phyloP scores from a whole-genome alignment of 1,140 invertebrate genomes.

The Drosophila setifemur region DNA sequence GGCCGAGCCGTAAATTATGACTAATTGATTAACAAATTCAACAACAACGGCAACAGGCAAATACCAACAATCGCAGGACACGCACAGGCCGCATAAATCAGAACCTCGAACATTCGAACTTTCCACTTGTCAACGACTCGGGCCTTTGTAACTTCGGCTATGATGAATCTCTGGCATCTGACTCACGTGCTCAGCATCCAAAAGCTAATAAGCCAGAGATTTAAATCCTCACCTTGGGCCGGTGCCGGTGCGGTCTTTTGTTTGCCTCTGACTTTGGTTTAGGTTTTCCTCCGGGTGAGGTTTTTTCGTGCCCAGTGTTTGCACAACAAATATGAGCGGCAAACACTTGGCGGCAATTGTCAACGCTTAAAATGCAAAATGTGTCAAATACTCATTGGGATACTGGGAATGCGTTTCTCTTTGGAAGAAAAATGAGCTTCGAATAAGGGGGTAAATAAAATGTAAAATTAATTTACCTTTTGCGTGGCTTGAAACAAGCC shows the following conservation, averaged over 20 bases:
- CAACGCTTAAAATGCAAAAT: conserved; percentile 74
- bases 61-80: conserved; percentile 32
- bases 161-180: conserved; percentile 39
- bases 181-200: conserved; percentile 71
- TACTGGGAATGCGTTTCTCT: conserved; percentile 62
- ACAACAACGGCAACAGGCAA: conserved; percentile 25
- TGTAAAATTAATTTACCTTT: conserved; percentile 63
- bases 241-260: conserved; percentile 30
- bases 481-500: conserved; percentile 57
- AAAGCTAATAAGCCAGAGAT: conserved; percentile 32
- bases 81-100: conserved; percentile 62
- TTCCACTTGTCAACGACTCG: conserved; percentile 52
- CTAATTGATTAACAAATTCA: conserved; percentile 78
- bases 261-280: conserved; percentile 28
- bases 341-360: conserved; percentile 74
- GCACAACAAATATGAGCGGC: conserved; percentile 50
- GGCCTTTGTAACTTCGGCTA: conserved; percentile 35
- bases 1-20: conserved; percentile 73
- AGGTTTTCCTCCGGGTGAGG: conserved; percentile 15
- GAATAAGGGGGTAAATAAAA: conserved; percentile 69
- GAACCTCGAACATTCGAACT: conserved; percentile 46
- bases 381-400: conserved; percentile 55
- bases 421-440: conserved; percentile 68
- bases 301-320: conserved; percentile 28
- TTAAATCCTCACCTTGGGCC: conserved; percentile 12